Evolutionary conservation across 2,797 vertebrate species (phyloP).

Genomic region (Hapalemur alaotrensis): DNA sequence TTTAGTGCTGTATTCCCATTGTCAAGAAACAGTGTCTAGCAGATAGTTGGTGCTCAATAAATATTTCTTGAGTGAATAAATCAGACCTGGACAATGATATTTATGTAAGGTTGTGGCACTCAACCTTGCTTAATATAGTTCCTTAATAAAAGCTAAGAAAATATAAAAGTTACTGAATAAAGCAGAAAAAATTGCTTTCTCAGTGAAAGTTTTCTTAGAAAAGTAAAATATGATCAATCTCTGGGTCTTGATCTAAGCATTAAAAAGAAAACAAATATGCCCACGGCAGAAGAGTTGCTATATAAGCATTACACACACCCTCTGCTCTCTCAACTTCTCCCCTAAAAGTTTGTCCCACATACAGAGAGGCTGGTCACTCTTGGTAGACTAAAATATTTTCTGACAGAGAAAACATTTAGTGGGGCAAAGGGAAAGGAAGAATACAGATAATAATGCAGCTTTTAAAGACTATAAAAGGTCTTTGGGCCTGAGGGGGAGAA

Average conservation of each 20-base stretch:
- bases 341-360: background rate
- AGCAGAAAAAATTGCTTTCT: slow-evolving; percentile 50
- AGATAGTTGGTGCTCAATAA: background rate
- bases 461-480: background rate
- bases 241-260: slow-evolving; percentile 58
- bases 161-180: slow-evolving; percentile 52
- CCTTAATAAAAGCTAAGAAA: slow-evolving; percentile 40
- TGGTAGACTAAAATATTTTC: background rate
- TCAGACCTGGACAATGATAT: background rate
- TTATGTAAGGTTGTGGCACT: background rate
- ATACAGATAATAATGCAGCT: background rate
- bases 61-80: slow-evolving; percentile 36
- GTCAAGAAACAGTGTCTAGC: background rate
- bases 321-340: background rate
- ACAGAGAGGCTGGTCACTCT: background rate
- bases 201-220: slow-evolving; percentile 55
- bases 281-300: background rate
- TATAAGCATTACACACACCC: background rate
- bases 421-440: background rate
- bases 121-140: slow-evolving; percentile 31
- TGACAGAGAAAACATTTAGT: background rate
- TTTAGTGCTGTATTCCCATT: background rate
- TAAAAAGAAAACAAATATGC: slow-evolving; percentile 33
- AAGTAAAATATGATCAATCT: slow-evolving; percentile 54
- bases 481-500: background rate